phyloP scores from a whole-genome alignment of 2,113 vertebrate species.

The Vimba vimba region DNA sequence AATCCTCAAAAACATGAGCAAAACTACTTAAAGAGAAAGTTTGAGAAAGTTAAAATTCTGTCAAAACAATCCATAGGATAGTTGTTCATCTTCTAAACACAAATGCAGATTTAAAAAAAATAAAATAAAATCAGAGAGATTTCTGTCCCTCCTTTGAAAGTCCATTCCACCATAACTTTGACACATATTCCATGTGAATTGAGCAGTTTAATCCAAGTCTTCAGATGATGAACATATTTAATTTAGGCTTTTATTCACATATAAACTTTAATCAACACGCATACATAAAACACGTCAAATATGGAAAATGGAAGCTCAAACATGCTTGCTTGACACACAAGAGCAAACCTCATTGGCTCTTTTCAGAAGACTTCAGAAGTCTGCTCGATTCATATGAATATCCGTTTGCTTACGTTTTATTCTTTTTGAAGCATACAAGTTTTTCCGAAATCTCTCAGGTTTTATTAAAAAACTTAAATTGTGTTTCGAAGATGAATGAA shows the following conservation, averaged over 20 bases:
- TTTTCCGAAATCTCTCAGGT: not conserved
- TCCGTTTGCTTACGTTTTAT: not conserved
- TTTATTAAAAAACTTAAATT: not conserved
- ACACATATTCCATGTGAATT: not conserved
- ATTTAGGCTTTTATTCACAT: not conserved
- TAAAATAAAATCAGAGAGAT: not conserved
- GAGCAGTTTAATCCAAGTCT: not conserved
- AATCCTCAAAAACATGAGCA: too few species aligned
- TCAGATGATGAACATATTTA: not conserved
- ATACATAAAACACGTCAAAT: not conserved
- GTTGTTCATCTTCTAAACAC: not conserved
- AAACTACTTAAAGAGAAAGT: too few species aligned
- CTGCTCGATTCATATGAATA: not conserved
- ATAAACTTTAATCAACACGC: not conserved
- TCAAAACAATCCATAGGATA: too few species aligned
- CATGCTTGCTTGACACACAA: not conserved
- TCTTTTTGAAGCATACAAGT: not conserved
- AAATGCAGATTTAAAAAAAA: not conserved
- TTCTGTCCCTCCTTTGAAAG: not conserved
- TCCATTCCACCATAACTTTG: not conserved
- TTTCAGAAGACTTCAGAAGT: not conserved
- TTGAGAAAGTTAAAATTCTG: too few species aligned
- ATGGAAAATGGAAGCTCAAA: not conserved
- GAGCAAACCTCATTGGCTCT: not conserved
- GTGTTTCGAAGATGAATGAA: not conserved